Percentiles rank a stretch among this genome's conserved stretches.
These are phyloP conservation scores for Cantharis lateralis DNA, from an alignment of 2,888 invertebrate species.

Conservation along the genomic window DNA sequence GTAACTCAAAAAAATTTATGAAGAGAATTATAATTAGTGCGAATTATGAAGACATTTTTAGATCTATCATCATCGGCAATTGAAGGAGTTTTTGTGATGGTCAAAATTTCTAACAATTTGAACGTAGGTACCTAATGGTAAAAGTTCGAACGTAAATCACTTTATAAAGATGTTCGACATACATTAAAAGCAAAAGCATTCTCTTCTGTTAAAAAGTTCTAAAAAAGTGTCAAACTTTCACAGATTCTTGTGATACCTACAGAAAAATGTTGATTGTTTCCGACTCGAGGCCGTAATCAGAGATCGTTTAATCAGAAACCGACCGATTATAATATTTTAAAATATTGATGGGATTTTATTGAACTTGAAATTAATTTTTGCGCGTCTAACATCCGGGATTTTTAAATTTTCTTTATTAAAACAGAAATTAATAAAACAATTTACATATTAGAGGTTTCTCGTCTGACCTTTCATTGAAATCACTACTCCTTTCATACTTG, in stretches of 20 bases:
- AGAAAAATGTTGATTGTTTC: neutral
- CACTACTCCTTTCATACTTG: neutral
- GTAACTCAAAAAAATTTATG: neutral
- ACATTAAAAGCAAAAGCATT: neutral
- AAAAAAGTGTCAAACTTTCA: neutral
- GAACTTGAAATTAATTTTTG: neutral
- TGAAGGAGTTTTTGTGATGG: neutral
- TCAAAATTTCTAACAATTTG: neutral
- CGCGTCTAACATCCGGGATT: neutral
- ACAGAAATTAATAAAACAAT: neutral
- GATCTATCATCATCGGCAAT: neutral
- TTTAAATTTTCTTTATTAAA: neutral
- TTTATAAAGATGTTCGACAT: constrained; percentile 16
- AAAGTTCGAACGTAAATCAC: neutral
- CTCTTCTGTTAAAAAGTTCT: neutral
- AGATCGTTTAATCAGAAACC: neutral
- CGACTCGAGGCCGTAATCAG: neutral
- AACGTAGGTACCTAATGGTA: neutral
- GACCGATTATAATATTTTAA: neutral
- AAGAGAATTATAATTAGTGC: neutral
- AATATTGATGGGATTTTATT: neutral
- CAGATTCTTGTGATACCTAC: neutral
- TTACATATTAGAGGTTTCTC: neutral
- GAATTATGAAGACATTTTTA: neutral
- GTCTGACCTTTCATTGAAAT: constrained; percentile 2